phyloP scores from a whole-genome alignment of 2,888 invertebrate genomes.

The Ceramica pisi region DNA sequence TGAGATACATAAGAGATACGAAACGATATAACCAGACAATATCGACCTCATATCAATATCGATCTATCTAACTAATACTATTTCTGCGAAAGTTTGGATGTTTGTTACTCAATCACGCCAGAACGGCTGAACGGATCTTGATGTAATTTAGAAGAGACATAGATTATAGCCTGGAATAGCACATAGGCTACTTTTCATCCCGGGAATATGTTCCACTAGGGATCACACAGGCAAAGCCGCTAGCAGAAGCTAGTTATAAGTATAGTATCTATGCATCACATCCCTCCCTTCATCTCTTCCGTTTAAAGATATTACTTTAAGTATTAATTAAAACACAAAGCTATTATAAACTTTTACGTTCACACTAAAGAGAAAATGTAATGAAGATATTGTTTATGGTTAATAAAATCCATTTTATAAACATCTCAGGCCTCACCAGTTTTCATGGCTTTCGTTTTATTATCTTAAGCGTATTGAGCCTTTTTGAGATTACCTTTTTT shows the following conservation, averaged over 20 bases:
- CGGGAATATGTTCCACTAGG: too few species aligned
- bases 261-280: background rate
- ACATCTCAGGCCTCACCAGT: slow-evolving; percentile 43
- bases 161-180: too few species aligned
- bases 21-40: background rate
- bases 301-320: slow-evolving; percentile 31
- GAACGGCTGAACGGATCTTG: too few species aligned
- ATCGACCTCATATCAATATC: too few species aligned
- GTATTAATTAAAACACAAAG: slow-evolving; percentile 45
- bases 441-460: slow-evolving; percentile 41
- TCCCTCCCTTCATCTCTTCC: background rate
- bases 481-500: slow-evolving; percentile 17
- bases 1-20: background rate
- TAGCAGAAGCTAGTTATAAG: too few species aligned
- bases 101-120: too few species aligned
- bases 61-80: too few species aligned
- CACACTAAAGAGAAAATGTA: slow-evolving; percentile 37
- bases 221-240: too few species aligned
- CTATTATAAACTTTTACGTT: slow-evolving; percentile 45
- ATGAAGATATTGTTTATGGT: slow-evolving; percentile 55
- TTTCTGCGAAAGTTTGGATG: too few species aligned
- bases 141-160: too few species aligned
- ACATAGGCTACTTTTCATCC: too few species aligned
- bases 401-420: slow-evolving; percentile 51
- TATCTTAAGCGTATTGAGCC: slow-evolving; percentile 17